A percentile compares a stretch with the other conserved stretches of the same genome.
Evolutionary conservation across 2,113 vertebrate genomes (phyloP).

Genomic region (Siphamia tubifer): DNA sequence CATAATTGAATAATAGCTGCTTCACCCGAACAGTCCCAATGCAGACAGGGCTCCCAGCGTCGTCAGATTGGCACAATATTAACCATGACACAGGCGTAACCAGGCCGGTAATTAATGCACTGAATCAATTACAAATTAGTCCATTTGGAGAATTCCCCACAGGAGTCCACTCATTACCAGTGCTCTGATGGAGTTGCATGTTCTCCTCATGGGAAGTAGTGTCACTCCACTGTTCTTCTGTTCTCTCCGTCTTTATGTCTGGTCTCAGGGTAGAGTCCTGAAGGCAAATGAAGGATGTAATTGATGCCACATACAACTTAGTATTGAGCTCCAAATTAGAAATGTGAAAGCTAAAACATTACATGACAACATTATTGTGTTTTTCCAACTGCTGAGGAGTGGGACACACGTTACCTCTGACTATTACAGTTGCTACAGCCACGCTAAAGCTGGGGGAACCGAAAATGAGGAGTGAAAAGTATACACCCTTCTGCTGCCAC

Average conservation of each 20-base stretch:
- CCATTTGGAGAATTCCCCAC: conserved; percentile 79
- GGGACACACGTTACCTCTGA: too few relatives aligned
- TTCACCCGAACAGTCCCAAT: conserved; percentile 74
- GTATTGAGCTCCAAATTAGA: conserved; percentile 29
- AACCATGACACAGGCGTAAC: conserved; percentile 82
- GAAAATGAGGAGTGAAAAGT: too few relatives aligned
- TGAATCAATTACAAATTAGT: conserved; percentile 85
- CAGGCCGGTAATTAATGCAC: conserved; percentile 81
- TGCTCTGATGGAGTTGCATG: conserved; percentile 69
- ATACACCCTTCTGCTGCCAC: too few relatives aligned
- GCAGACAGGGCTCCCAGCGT: conserved; percentile 65
- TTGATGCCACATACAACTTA: conserved; percentile 24
- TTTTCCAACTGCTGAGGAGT: conserved; percentile 3
- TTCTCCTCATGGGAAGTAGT: conserved; percentile 63
- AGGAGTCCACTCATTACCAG: conserved; percentile 78
- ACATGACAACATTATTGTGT: neutral
- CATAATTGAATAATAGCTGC: conserved; percentile 83
- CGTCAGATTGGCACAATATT: conserved; percentile 78
- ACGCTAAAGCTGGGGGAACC: too few relatives aligned
- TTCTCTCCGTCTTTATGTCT: conserved; percentile 50
- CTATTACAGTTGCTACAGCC: too few relatives aligned
- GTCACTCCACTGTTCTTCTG: conserved; percentile 55
- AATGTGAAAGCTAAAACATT: conserved; percentile 15
- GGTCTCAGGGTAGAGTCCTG: conserved; percentile 39
- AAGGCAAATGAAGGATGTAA: conserved; percentile 52